Evolutionary conservation across 2,113 vertebrate genomes (phyloP).

Genomic region (Sisor rabdophorus): DNA sequence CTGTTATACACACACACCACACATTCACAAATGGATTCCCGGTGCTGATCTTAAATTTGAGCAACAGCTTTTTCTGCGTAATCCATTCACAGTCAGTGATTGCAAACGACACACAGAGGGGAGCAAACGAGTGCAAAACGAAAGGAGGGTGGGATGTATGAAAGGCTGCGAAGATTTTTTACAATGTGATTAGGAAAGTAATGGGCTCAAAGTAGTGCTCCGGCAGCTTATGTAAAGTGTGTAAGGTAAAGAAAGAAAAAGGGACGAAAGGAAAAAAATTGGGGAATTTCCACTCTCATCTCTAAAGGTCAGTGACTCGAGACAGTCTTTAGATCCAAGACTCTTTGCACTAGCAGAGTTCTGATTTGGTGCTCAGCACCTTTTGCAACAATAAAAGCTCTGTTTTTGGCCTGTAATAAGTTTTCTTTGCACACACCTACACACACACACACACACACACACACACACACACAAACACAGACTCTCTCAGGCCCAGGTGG

Average conservation of each 20-base stretch:
- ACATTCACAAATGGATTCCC: slow-evolving; percentile 63
- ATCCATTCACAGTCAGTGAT: slow-evolving; percentile 66
- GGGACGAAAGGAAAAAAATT: slow-evolving; percentile 33
- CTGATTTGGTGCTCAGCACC: slow-evolving; percentile 49
- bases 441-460: slow-evolving; percentile 16
- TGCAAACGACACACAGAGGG: slow-evolving; percentile 56
- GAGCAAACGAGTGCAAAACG: slow-evolving; percentile 53
- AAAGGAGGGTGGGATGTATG: slow-evolving; percentile 60
- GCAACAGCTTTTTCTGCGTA: slow-evolving; percentile 71
- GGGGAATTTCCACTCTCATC: slow-evolving; percentile 58
- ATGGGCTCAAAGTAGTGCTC: slow-evolving; percentile 62
- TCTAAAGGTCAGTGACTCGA: slow-evolving; percentile 53
- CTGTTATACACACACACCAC: slow-evolving; percentile 40
- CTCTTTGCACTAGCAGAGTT: slow-evolving; percentile 26
- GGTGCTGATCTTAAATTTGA: slow-evolving; percentile 71
- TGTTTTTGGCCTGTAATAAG: slow-evolving; percentile 41
- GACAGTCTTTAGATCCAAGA: slow-evolving; percentile 35
- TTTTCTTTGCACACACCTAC: slow-evolving; percentile 34
- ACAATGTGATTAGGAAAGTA: slow-evolving; percentile 70
- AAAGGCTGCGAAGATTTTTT: slow-evolving; percentile 67
- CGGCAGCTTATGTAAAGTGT: slow-evolving; percentile 49
- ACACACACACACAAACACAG: too few relatives aligned
- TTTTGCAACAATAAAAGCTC: slow-evolving; percentile 45
- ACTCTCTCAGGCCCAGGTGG: slow-evolving; percentile 48
- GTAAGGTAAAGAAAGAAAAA: not conserved